Evolutionary conservation across 2,888 invertebrate species (phyloP).

Genomic region (Drosophila koepferae): DNA sequence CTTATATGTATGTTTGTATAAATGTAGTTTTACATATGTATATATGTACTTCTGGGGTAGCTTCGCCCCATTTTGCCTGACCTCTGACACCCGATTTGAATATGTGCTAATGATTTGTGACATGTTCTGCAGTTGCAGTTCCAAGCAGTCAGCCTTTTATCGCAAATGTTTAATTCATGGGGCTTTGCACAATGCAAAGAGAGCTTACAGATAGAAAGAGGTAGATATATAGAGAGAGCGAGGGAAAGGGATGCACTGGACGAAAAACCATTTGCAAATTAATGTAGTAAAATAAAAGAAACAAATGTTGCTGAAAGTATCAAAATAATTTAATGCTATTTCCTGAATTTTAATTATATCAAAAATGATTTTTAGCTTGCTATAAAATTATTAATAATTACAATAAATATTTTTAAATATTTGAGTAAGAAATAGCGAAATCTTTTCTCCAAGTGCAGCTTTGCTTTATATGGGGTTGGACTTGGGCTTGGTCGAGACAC

Average conservation of each 20-base stretch:
- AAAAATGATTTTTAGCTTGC: no score
- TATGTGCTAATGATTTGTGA: slow-evolving; percentile 79
- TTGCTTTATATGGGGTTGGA: slow-evolving; percentile 20
- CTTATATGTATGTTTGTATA: not conserved
- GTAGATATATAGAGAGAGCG: not conserved
- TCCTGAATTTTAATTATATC: no score
- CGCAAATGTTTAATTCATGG: slow-evolving; percentile 75
- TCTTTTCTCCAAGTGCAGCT: slow-evolving; percentile 10
- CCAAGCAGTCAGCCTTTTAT: slow-evolving; percentile 52
- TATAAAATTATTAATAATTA: not conserved
- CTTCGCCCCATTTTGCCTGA: slow-evolving; percentile 39
- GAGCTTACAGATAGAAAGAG: not conserved
- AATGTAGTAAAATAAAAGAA: no score
- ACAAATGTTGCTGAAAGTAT: no score
- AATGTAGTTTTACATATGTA: not conserved
- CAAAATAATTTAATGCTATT: no score
- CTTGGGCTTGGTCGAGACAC: slow-evolving; percentile 57
- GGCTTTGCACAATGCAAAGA: slow-evolving; percentile 32
- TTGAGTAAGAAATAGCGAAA: no score
- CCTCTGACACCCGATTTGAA: slow-evolving; percentile 67
- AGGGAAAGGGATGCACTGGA: not conserved
- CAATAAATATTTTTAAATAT: not conserved
- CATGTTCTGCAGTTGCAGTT: slow-evolving; percentile 50
- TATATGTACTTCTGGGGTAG: slow-evolving; percentile 1
- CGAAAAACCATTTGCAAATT: not conserved